Conservation (phyloP, 2,797 vertebrate genomes). For the Sebastes dallii region DNA sequence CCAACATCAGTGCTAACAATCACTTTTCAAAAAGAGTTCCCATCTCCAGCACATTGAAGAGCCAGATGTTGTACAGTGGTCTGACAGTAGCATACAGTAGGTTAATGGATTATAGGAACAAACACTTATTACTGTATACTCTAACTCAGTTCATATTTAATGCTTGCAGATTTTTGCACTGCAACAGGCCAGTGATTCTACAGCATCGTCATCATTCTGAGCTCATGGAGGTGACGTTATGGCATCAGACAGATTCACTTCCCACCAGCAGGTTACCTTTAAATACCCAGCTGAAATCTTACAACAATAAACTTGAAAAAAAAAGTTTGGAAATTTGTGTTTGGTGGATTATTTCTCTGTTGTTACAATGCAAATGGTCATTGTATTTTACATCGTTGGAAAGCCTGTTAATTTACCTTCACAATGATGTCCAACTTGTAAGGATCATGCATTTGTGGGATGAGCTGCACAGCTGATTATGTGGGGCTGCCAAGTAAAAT, state of each 20-base stretch:
- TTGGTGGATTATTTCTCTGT: too few relatives aligned
- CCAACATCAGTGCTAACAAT: neutral
- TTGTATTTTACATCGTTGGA: too few relatives aligned
- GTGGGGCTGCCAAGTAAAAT: too few relatives aligned
- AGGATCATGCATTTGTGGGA: too few relatives aligned
- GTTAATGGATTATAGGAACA: neutral
- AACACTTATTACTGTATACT: neutral
- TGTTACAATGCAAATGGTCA: too few relatives aligned
- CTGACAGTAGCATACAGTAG: neutral
- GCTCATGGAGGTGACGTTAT: neutral
- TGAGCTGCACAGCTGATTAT: too few relatives aligned
- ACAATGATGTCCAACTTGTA: too few relatives aligned
- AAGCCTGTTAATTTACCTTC: too few relatives aligned
- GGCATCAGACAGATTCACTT: neutral
- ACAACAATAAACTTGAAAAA: too few relatives aligned
- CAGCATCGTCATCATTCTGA: neutral
- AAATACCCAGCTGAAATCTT: neutral
- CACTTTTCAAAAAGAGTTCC: neutral
- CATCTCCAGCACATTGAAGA: neutral
- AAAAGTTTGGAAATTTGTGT: too few relatives aligned
- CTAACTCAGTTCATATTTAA: neutral
- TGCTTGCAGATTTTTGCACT: neutral
- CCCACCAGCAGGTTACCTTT: neutral
- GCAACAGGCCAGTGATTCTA: neutral
- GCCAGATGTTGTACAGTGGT: neutral